These are phyloP conservation scores for Saguinus imperator DNA, from an alignment of 2,113 vertebrate genomes.

Conservation along the genomic window DNA sequence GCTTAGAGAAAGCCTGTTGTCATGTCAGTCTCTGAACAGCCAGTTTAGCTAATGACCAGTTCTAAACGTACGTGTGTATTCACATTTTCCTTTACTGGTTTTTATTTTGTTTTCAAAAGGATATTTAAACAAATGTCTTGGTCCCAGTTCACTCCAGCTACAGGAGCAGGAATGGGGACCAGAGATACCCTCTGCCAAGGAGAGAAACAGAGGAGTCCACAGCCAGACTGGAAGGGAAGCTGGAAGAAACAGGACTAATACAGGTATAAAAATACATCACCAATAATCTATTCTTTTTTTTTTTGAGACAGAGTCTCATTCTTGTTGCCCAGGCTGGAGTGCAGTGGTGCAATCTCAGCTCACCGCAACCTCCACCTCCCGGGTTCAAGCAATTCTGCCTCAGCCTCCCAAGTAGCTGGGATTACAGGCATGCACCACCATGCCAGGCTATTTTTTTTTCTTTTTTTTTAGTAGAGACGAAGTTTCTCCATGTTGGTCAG, in stretches of 20 bases:
- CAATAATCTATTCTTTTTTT: neutral
- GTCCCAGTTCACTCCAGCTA: neutral
- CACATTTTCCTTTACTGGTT: neutral
- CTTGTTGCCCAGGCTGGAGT: too few relatives aligned
- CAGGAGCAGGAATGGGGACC: neutral
- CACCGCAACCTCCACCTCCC: too few relatives aligned
- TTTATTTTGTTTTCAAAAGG: neutral
- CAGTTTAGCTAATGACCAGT: neutral
- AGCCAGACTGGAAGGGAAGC: neutral
- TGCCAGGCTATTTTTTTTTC: too few relatives aligned
- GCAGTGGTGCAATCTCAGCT: too few relatives aligned
- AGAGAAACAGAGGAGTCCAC: neutral
- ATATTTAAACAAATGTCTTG: neutral
- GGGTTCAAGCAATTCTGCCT: too few relatives aligned
- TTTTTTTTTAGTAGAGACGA: too few relatives aligned
- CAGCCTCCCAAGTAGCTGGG: too few relatives aligned
- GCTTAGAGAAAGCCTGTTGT: neutral
- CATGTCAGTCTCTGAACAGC: neutral
- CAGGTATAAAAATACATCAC: neutral
- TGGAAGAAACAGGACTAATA: neutral
- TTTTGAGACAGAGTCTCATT: neutral
- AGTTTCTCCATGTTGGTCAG: too few relatives aligned
- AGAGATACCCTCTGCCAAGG: neutral
- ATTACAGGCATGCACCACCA: too few relatives aligned
- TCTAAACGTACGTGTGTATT: neutral